A percentile compares a stretch with the other conserved stretches of the same genome.
These are phyloP conservation scores for Deroplatys truncata DNA, from an alignment of 2,888 invertebrate species.

Conservation along the genomic window DNA sequence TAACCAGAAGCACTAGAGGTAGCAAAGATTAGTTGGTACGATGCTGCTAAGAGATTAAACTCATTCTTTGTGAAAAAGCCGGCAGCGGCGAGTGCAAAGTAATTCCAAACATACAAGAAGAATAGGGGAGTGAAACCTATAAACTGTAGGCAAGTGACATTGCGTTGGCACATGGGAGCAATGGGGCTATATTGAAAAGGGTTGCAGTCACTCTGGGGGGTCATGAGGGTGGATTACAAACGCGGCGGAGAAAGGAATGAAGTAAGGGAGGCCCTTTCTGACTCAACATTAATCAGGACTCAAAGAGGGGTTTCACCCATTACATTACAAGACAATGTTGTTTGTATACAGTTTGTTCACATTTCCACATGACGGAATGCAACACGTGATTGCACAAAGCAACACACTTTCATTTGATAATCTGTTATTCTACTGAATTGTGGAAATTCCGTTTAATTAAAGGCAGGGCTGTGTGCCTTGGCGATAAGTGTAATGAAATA, in stretches of 20 bases:
- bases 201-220: slow-evolving; percentile 15
- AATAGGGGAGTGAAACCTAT: slow-evolving; percentile 1
- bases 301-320: slow-evolving; percentile 11
- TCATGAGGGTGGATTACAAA: slow-evolving; percentile 16
- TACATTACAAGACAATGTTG: slow-evolving; percentile 10
- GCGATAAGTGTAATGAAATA: no score
- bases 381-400: neutral
- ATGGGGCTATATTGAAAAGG: slow-evolving; percentile 22
- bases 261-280: slow-evolving; percentile 7
- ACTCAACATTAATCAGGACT: slow-evolving; percentile 28
- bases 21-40: neutral
- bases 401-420: neutral
- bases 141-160: slow-evolving; percentile 13
- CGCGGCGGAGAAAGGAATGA: neutral
- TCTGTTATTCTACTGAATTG: neutral
- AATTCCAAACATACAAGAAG: neutral
- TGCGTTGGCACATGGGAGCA: slow-evolving; percentile 13
- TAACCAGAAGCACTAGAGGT: neutral
- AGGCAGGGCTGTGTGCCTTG: no score
- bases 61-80: slow-evolving; percentile 1
- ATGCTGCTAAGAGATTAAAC: neutral
- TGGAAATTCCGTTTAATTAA: neutral
- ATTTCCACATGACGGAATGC: slow-evolving; percentile 1
- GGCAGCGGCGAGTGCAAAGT: neutral
- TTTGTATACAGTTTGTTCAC: neutral